Evolutionary conservation across 1,140 invertebrate species (phyloP), one percentile per base, ranked within the genome.

Genomic region (Metaphire vulgaris): DNA sequence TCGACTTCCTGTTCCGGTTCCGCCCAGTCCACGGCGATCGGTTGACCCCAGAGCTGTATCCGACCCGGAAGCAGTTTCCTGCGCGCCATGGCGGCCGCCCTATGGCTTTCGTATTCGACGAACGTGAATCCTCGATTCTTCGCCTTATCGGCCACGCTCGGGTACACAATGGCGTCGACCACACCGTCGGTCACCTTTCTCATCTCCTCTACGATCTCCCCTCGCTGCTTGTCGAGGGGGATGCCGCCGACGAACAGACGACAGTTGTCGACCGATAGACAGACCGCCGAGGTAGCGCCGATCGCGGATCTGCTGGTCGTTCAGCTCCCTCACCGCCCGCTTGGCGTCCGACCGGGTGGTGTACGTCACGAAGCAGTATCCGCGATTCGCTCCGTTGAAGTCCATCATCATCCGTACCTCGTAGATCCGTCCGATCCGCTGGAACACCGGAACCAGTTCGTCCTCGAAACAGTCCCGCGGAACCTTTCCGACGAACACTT

Each of bases 61-160:
- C 82, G 77, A 30, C 84, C 83, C 29, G 80, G 79, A 34, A 78
- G 69, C 78, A 93, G 92, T 85, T 96, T 91, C 85, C 96, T 90
- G 88, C 98, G 98, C 74, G 97, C 97, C 87, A 98, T 89, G 64
- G 96, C 98, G 81, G 97, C 97, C 81, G 95, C 91, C 89, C 99
- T 99, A 88, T 99, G 97, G 85, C 95, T 96, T 88, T 98, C 96
- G 88, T 98, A 99, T 89, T 99, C 97, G 85, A 99, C 91, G 90
- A 99, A 99, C 88, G 97, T 98, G 89, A 99, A 99, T 81, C 97
- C 97, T 87, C 97, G 90, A 88, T 99, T 99, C 88, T 99, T 99
- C 28, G 74, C 65, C 66, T 82, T 81, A 87, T 98, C 96, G 89
- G 99, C 96, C 79, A 97, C 96, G 83, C 94, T 97, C 88, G 95